Percentiles rank a stretch among this genome's conserved stretches.
phyloP scores from a whole-genome alignment of 2,113 vertebrate genomes.

The Macrotus californicus region DNA sequence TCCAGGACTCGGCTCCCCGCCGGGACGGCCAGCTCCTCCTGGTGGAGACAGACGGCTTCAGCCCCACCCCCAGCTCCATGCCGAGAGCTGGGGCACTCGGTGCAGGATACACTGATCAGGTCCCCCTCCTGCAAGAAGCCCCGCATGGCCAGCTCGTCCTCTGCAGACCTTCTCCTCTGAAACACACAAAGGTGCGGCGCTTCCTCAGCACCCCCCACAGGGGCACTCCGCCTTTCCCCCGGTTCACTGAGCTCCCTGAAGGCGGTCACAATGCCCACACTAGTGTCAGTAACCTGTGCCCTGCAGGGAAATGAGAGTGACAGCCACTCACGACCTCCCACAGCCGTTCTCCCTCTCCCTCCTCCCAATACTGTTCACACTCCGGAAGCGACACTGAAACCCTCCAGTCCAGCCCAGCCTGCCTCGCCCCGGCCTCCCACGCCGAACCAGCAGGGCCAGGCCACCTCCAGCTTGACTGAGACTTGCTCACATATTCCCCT shows the following conservation, averaged over 20 bases:
- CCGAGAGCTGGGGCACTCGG: rapidly evolving
- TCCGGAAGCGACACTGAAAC: neutral
- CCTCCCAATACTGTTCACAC: neutral
- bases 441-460: neutral
- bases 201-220: neutral
- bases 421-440: neutral
- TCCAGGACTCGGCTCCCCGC: neutral
- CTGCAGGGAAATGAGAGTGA: neutral
- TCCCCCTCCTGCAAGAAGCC: constrained; percentile 96
- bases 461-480: neutral
- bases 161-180: constrained; percentile 93
- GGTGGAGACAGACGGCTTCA: neutral
- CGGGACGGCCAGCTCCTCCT: rapidly evolving
- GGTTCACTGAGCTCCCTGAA: neutral
- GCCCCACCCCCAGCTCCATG: neutral
- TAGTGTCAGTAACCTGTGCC: neutral
- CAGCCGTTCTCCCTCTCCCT: too few relatives aligned
- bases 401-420: neutral
- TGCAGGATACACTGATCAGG: constrained; percentile 94
- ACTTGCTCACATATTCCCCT: neutral
- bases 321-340: neutral
- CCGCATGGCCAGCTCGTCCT: constrained; percentile 97
- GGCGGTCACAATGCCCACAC: neutral
- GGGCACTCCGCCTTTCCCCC: too few relatives aligned
- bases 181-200: neutral